These are phyloP conservation scores for Tetrapedia diversipes DNA, from an alignment of 2,888 invertebrate species.

Conservation along the genomic window DNA sequence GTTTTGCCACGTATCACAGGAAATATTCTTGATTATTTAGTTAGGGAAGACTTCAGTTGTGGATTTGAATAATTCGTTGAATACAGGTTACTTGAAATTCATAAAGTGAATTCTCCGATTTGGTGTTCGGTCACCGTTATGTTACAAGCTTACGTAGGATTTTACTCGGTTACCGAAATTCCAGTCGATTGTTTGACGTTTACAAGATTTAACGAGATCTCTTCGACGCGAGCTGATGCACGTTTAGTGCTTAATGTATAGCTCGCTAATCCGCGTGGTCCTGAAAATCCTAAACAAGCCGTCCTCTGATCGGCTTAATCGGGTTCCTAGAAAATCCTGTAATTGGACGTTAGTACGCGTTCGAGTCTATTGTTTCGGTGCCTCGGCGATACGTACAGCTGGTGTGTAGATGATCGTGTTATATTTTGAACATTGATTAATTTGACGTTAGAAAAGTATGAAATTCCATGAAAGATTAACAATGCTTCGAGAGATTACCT, in stretches of 20 bases:
- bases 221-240: constrained; percentile 44
- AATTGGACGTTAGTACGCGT: constrained; percentile 46
- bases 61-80: too few species aligned
- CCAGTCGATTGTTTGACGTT: constrained; percentile 27
- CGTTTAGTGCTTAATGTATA: constrained; percentile 55
- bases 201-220: constrained; percentile 47
- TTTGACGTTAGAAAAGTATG: neutral
- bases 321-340: constrained; percentile 55
- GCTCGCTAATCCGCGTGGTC: constrained; percentile 48
- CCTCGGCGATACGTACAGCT: neutral
- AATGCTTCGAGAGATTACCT: neutral
- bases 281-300: constrained; percentile 61
- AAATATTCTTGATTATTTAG: too few species aligned
- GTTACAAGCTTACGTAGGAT: neutral
- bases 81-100: too few species aligned
- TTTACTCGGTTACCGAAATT: neutral
- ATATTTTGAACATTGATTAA: neutral
- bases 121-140: too few species aligned
- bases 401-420: constrained; percentile 9
- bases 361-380: constrained; percentile 38
- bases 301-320: constrained; percentile 54
- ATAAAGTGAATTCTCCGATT: too few species aligned
- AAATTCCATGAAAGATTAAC: neutral
- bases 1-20: too few species aligned
- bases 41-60: too few species aligned